These are phyloP conservation scores for Pseudachorutes palmiensis DNA, from an alignment of 1,140 invertebrate genomes.

Conservation along the genomic window DNA sequence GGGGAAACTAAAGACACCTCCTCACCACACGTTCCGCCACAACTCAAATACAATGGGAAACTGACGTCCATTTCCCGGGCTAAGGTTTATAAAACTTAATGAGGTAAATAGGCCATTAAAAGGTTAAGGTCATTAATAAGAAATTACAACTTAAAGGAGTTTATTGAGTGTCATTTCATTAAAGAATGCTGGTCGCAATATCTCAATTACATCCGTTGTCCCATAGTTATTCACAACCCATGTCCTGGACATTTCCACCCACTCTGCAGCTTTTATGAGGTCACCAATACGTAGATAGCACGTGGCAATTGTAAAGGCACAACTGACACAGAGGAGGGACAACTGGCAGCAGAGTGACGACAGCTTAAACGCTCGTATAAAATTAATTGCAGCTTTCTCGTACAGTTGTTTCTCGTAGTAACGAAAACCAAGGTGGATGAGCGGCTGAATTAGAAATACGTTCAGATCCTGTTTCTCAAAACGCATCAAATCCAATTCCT, in stretches of 20 bases:
- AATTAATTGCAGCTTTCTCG: not conserved
- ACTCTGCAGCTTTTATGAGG: not conserved
- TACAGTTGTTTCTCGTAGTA: not conserved
- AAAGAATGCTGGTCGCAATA: not conserved
- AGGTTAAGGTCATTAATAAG: too few species aligned
- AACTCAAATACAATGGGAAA: too few species aligned
- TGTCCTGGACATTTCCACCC: not conserved
- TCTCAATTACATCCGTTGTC: not conserved
- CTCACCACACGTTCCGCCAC: too few species aligned
- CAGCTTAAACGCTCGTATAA: not conserved
- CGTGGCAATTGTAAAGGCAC: conserved; percentile 8
- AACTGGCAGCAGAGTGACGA: not conserved
- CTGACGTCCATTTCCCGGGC: too few species aligned
- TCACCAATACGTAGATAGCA: not conserved
- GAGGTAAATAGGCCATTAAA: too few species aligned
- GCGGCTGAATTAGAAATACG: conserved; percentile 9
- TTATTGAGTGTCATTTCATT: not conserved
- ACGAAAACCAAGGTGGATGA: not conserved
- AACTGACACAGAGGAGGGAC: not conserved
- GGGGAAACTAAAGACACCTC: too few species aligned
- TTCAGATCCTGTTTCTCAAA: not conserved
- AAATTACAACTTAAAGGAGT: not conserved
- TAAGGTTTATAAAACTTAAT: too few species aligned
- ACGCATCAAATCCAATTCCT: not conserved
- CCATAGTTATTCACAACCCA: not conserved